Evolutionary conservation across 2,113 vertebrate species (phyloP), one percentile per base, ranked within the genome.

Genomic region (Pithys albifrons): DNA sequence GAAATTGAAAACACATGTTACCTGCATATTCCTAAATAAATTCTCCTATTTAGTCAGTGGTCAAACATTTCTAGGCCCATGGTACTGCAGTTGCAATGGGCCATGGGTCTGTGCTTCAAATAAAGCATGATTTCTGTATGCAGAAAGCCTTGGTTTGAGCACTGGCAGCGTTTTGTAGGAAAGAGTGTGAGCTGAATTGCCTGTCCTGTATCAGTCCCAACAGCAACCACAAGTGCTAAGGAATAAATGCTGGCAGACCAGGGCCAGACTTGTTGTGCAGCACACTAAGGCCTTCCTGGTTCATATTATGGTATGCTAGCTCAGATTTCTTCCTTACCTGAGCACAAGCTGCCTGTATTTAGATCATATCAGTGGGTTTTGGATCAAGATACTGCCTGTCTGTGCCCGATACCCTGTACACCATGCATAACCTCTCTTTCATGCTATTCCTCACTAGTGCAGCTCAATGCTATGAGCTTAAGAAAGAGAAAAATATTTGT

Each of bases 1-100:
- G 13, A 94, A 76, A 94, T 91, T 51, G 91, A 94, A 94, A 91
- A 14, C 69, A 94, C 8, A 39, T 57, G 28, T 81, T 81, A 79
- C 70, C 73, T 95, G n/a, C 22, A 20, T 81, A 58, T 66, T 94
- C 52, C 70, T 75, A 73, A 79, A 69, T 82, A 52, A 85, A 66
- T 73, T 87, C 16, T 58, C 6, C 12, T 55, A 1, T 67, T 89
- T 76, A 78, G 45, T 58, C 35, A 37, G 31, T 41, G 31, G 31
- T 45, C 19, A 57, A 65, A 33, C 19, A 58, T 46, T n/a, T 85
- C n/a, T 22, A 54, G 13, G 37, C 57, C 45, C 27, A 5, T 52
- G 24, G 27, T 69, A 43, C 29, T n/a, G 39, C 62, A 82, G 7
- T 12, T 69, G 24, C 35, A 14, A 8, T 75, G 33, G 46, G 33